Percentiles rank a stretch among this genome's conserved stretches.
These are phyloP conservation scores for Stomatorhinus walkeri DNA, from an alignment of 2,797 vertebrate genomes.

Conservation along the genomic window DNA sequence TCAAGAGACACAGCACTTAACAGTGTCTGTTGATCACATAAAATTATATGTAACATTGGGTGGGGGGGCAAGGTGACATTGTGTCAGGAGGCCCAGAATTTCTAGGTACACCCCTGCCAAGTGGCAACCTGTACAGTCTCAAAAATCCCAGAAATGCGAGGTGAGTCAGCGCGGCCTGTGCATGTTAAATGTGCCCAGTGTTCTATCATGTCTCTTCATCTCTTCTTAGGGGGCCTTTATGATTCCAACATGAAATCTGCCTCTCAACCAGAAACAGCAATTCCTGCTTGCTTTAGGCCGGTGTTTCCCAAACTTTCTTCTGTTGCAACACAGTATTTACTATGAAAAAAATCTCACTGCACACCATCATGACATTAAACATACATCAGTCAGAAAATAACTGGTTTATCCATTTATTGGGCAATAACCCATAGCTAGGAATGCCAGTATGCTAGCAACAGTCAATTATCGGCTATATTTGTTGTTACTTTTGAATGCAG, in stretches of 20 bases:
- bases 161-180: not conserved
- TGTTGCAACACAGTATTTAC: not conserved
- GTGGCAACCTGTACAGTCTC: not conserved
- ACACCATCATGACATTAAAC: not conserved
- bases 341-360: not conserved
- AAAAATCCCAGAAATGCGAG: not conserved
- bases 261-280: not conserved
- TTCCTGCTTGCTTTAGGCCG: not conserved
- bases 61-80: not conserved
- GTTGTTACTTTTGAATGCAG: not conserved
- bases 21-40: not conserved
- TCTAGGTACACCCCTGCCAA: not conserved
- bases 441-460: not conserved
- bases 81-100: not conserved
- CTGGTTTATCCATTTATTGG: not conserved
- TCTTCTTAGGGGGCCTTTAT: not conserved
- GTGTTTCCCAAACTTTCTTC: not conserved
- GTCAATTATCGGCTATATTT: not conserved
- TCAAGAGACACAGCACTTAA: not conserved
- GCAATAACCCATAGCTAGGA: not conserved
- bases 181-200: not conserved
- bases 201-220: not conserved
- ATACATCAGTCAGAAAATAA: not conserved
- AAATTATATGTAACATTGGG: not conserved
- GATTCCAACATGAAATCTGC: not conserved